These are phyloP conservation scores for Tauraco hartlaubi DNA, from an alignment of 2,797 vertebrate species.

Conservation along the genomic window DNA sequence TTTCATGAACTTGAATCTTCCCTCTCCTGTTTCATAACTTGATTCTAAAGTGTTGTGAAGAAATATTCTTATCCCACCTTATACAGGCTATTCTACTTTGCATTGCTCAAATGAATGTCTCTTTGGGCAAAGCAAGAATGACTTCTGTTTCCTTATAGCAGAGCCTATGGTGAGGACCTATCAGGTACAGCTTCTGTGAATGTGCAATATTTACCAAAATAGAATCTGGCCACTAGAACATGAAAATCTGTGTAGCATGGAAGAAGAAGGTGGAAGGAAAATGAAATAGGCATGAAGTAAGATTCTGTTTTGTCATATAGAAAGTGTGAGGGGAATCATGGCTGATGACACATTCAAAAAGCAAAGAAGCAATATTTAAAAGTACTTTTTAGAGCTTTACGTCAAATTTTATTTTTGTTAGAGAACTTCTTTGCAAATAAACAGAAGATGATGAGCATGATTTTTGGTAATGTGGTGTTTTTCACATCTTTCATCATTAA, in stretches of 20 bases:
- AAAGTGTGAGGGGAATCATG: neutral
- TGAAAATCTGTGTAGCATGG: neutral
- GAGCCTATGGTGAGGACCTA: neutral
- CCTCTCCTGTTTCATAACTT: neutral
- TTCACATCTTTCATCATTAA: neutral
- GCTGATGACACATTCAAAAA: neutral
- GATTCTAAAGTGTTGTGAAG: neutral
- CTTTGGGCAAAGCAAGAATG: neutral
- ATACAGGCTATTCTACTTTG: neutral
- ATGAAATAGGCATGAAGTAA: neutral
- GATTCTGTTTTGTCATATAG: neutral
- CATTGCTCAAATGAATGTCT: neutral
- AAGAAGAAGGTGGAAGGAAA: neutral
- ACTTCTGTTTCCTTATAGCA: neutral
- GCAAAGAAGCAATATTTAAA: neutral
- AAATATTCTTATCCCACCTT: neutral
- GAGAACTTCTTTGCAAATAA: neutral
- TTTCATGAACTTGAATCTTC: neutral
- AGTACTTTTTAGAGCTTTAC: neutral
- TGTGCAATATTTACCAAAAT: neutral
- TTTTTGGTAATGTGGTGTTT: neutral
- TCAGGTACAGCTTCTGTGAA: neutral
- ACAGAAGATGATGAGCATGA: neutral
- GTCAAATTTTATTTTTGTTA: neutral
- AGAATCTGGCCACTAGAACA: neutral